Base-by-base conservation (phyloP, 2,113 vertebrate genomes). In the Climacteris rufus region DNA sequence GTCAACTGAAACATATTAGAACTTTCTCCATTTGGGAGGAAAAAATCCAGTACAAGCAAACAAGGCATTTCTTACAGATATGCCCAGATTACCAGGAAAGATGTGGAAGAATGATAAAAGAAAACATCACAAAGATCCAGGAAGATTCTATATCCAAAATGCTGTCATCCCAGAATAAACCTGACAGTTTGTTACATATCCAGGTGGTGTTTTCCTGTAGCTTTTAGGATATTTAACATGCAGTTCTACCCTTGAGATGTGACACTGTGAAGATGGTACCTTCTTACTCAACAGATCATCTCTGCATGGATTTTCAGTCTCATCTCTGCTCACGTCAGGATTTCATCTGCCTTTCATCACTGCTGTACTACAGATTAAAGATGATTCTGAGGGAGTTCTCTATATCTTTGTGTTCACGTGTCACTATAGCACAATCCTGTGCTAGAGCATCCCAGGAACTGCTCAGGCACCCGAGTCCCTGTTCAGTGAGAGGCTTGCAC, bases 171-270 rank as follows among this genome's bases (percentile, higher is more conserved):
- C 68, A 83, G 92, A 94, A 96, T 86, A 97, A 95, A 77, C 42
- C 54, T 92, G 90, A 59, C 95, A 83, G 37, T 80, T 95, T 74
- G 54, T 78, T 94, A 81, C 83, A 89, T 59, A 96, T 44, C 77
- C 94, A 97, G 89, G 80, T 95, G 77, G 64, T 95, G 89, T 74
- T 90, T 95, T 94, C 87, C 94, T 84, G 89, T 31, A 89, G 68
- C 83, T 92, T 89, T 92, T 78, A 49, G 60, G 86, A 60, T 92
- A 92, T 66, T 92, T 92, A 85, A 89, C 24, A 52, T 82, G 68
- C 83, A 84, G 47, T 49, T 87, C 69, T 68, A 68, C 56, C 84
- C 94, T 25, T 47, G 83, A 94, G 91, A 83, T 44, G 54, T 1
- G 54, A 95, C 80, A 86, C 60, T 75, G 90, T 75, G 87, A 95